Evolutionary conservation across 2,888 invertebrate genomes (phyloP).

Genomic region (Meghimatium bilineatum): DNA sequence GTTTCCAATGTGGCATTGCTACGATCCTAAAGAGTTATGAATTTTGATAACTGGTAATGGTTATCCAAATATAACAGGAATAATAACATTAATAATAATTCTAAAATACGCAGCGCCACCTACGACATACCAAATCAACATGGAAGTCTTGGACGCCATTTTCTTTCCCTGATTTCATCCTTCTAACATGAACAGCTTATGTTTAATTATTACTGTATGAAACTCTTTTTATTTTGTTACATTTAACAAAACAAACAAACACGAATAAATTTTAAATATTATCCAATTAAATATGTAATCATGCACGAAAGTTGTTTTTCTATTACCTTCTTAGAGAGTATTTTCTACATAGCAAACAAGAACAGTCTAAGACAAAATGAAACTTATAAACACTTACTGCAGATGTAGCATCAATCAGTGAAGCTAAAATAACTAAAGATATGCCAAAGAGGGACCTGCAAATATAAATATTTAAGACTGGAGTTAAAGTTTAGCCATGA

Average conservation of each 20-base stretch:
- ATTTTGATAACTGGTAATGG: no score
- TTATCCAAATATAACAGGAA: no score
- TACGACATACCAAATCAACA: conserved; percentile 6
- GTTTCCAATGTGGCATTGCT: no score
- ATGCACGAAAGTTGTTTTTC: neutral
- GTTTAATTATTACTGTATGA: neutral
- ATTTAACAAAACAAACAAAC: neutral
- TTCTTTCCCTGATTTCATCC: neutral
- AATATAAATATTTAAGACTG: neutral
- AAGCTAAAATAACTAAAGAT: conserved; percentile 45
- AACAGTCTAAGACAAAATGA: neutral
- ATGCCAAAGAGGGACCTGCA: conserved; percentile 46
- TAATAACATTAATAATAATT: no score
- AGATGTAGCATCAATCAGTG: conserved; percentile 45
- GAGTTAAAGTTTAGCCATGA: no score
- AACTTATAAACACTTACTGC: conserved; percentile 50
- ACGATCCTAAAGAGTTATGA: no score
- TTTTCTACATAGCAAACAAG: no score
- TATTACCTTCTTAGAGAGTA: no score
- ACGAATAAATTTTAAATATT: neutral
- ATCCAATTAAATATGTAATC: neutral
- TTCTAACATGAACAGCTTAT: neutral
- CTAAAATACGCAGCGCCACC: conserved; percentile 17
- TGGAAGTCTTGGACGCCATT: neutral
- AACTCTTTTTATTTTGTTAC: neutral